A percentile compares a stretch with the other conserved stretches of the same genome.
phyloP scores from a whole-genome alignment of 1,140 invertebrate species.

The Papilio aristodemus region DNA sequence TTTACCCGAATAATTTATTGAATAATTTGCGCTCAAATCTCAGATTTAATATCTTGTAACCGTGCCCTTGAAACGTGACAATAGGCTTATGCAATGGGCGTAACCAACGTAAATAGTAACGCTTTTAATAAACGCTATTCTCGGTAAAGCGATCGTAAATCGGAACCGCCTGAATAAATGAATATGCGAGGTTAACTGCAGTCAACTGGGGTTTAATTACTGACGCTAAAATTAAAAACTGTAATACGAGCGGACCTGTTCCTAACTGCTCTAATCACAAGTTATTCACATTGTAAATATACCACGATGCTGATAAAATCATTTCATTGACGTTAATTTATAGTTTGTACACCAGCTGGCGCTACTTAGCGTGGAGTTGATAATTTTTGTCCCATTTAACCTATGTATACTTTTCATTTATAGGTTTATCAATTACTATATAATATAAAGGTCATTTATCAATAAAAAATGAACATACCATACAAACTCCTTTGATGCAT shows the following conservation, averaged over 20 bases:
- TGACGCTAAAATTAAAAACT: constrained; percentile 39
- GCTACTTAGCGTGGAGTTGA: constrained; percentile 3
- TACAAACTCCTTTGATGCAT: constrained; percentile 91
- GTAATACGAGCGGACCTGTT: constrained; percentile 37
- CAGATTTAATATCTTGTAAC: constrained; percentile 11
- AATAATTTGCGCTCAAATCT: neutral
- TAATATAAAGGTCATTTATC: too few species aligned
- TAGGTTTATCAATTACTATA: too few species aligned
- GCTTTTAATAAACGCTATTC: constrained; percentile 26
- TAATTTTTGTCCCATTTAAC: constrained; percentile 5
- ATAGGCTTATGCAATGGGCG: neutral
- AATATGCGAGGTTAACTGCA: constrained; percentile 50
- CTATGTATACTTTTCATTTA: neutral
- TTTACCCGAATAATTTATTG: neutral
- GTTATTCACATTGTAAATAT: constrained; percentile 28
- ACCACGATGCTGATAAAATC: constrained; percentile 1
- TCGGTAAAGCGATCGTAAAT: constrained; percentile 42
- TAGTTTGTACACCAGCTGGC: neutral
- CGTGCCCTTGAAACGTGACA: constrained; percentile 23
- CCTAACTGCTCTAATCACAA: constrained; percentile 25
- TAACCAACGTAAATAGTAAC: constrained; percentile 14
- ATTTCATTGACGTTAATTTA: constrained; percentile 22
- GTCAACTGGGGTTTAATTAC: constrained; percentile 48
- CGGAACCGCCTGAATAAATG: constrained; percentile 30
- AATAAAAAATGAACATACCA: constrained; percentile 81